phyloP scores from a whole-genome alignment of 2,797 vertebrate species.

The Dermochelys coriacea region DNA sequence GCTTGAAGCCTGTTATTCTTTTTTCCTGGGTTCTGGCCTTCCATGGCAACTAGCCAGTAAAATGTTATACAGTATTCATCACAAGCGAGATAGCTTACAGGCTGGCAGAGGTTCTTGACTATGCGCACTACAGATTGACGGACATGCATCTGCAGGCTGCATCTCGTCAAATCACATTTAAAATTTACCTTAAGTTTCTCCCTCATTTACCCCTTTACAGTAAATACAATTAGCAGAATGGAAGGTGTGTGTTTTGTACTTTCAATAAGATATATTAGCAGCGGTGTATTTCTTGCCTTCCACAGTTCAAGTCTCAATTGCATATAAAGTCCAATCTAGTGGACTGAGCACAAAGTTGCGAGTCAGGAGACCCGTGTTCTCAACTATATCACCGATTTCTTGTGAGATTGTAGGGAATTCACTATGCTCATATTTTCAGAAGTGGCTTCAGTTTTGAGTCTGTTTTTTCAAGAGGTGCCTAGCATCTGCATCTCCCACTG shows the following conservation, averaged over 20 bases:
- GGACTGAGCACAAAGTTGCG: background rate
- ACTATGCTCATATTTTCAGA: fast-evolving
- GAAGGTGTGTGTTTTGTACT: background rate
- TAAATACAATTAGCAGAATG: slow-evolving; percentile 8
- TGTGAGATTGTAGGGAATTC: fast-evolving
- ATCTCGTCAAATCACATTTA: slow-evolving; percentile 33
- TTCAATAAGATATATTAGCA: fast-evolving
- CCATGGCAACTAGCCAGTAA: slow-evolving; percentile 33
- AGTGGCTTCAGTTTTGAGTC: fast-evolving
- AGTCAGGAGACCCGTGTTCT: background rate
- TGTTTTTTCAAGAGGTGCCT: background rate
- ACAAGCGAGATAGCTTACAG: background rate
- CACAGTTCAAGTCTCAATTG: background rate
- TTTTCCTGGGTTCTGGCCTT: background rate
- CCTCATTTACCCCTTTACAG: background rate
- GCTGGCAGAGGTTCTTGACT: background rate
- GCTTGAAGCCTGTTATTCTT: slow-evolving; percentile 11
- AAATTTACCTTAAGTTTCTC: slow-evolving; percentile 9
- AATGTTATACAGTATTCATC: slow-evolving; percentile 12
- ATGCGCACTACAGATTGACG: fast-evolving
- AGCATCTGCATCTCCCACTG: fast-evolving
- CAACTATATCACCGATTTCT: background rate
- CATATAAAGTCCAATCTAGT: fast-evolving
- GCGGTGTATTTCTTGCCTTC: background rate
- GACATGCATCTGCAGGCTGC: slow-evolving; percentile 3